phyloP scores from a whole-genome alignment of 2,888 invertebrate species.

The Stenodera caucasica region DNA sequence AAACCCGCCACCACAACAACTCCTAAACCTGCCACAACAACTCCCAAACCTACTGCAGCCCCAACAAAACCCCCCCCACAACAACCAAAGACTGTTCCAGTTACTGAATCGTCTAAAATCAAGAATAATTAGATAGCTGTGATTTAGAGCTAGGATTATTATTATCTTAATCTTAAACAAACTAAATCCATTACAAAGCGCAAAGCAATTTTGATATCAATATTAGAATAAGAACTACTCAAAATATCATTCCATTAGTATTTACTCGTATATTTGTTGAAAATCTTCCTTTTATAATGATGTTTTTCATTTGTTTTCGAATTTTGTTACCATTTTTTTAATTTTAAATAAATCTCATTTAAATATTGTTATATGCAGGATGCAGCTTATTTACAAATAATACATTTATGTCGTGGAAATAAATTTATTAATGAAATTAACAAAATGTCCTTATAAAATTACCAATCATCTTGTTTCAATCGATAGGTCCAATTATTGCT shows the following conservation, averaged over 20 bases:
- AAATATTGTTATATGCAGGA: too few relatives aligned
- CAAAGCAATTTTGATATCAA: background rate
- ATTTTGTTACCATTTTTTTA: too few relatives aligned
- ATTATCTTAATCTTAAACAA: background rate
- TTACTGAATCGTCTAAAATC: conserved; percentile 20
- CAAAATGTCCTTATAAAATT: too few relatives aligned
- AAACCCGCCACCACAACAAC: conserved; percentile 26
- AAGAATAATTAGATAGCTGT: conserved; percentile 55
- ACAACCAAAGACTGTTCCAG: conserved; percentile 39
- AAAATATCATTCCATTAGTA: background rate
- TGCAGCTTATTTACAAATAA: too few relatives aligned
- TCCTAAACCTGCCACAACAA: conserved; percentile 28
- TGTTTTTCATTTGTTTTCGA: too few relatives aligned
- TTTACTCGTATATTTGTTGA: too few relatives aligned
- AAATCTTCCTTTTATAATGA: too few relatives aligned
- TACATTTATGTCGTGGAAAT: too few relatives aligned
- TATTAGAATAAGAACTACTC: background rate
- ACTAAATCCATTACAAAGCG: background rate
- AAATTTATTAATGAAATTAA: too few relatives aligned
- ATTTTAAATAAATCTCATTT: too few relatives aligned
- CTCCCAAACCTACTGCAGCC: conserved; percentile 33
- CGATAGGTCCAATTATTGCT: conserved; percentile 85
- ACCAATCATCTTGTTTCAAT: conserved; percentile 78
- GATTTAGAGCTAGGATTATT: conserved; percentile 40
- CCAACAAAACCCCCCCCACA: conserved; percentile 57